Evolutionary conservation across 2,113 vertebrate species (phyloP).

Genomic region (Erythrolamprus reginae): DNA sequence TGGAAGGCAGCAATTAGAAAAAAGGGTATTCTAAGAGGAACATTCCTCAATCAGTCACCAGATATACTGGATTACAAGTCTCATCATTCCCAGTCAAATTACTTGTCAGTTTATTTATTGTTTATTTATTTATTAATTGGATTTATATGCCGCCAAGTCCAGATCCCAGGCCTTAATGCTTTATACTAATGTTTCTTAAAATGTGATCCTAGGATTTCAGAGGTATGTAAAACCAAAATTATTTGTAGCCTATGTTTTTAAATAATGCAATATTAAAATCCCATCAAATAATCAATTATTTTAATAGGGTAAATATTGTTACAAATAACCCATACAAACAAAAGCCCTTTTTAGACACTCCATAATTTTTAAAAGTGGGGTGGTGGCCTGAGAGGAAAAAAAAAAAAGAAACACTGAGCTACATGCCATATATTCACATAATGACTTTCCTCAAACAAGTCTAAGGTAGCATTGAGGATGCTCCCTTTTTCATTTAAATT

Average conservation of each 20-base stretch:
- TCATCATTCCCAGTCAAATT: no score
- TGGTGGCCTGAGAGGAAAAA: neutral
- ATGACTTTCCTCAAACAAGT: neutral
- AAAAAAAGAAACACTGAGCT: neutral
- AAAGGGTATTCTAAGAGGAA: neutral
- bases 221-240: neutral
- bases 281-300: no score
- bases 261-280: neutral
- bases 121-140: no score
- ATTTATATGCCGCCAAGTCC: no score
- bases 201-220: neutral
- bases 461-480: neutral
- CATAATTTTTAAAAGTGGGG: neutral
- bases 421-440: neutral
- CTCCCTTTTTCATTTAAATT: neutral
- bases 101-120: no score
- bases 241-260: neutral
- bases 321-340: neutral
- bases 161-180: neutral
- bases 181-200: neutral
- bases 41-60: neutral
- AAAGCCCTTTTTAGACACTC: neutral
- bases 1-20: neutral
- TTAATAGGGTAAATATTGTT: neutral
- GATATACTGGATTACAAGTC: neutral